Conservation (phyloP, 2,797 vertebrate genomes). For the Spinibarbus caldwelli region DNA sequence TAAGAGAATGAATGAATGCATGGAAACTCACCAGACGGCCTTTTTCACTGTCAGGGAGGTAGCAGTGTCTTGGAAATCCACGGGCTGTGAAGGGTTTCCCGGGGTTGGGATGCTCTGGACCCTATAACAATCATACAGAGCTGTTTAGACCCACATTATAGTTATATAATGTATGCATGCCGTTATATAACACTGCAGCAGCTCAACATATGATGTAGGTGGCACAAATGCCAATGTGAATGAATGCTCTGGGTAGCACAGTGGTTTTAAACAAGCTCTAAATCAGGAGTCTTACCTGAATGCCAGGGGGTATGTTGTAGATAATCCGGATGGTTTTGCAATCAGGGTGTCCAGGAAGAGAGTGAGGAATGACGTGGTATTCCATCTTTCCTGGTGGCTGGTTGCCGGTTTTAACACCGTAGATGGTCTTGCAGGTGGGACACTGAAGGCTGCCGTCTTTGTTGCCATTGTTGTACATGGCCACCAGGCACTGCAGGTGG, state of each 20-base stretch:
- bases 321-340: conserved; percentile 97
- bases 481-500: conserved; percentile 94
- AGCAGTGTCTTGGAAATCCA: conserved; percentile 95
- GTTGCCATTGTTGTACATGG: conserved; percentile 98
- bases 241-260: not conserved
- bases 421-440: conserved; percentile 97
- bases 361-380: conserved; percentile 95
- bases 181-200: conserved; percentile 25
- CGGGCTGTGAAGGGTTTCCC: conserved; percentile 94
- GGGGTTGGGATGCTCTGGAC: conserved; percentile 91
- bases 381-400: conserved; percentile 99
- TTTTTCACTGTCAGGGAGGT: conserved; percentile 94
- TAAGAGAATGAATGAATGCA: not conserved
- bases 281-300: conserved; percentile 81
- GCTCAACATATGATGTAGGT: conserved; percentile 8
- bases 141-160: not conserved
- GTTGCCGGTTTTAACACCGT: conserved; percentile 95
- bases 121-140: conserved; percentile 71
- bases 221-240: not conserved
- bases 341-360: conserved; percentile 91
- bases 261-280: not conserved
- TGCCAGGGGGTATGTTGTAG: conserved; percentile 95
- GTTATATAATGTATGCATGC: not conserved
- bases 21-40: conserved; percentile 85
- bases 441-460: conserved; percentile 97